These are phyloP conservation scores for Oxytorus armatus DNA, from an alignment of 2,888 invertebrate genomes.

Conservation along the genomic window DNA sequence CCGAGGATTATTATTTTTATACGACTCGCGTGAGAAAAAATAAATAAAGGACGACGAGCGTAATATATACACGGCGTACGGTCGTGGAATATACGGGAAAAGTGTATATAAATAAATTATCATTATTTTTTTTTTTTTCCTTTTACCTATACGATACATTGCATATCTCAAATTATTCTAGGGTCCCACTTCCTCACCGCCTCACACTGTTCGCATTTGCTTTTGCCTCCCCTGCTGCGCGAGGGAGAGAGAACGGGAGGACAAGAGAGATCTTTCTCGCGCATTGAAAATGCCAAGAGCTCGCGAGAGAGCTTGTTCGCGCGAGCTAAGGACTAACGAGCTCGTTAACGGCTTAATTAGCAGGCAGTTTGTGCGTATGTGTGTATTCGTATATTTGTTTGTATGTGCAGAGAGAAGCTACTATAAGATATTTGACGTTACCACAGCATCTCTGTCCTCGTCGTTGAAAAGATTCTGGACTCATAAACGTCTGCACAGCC, in stretches of 20 bases:
- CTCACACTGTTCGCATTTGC: not conserved
- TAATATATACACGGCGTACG: too few species aligned
- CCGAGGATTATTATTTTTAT: not conserved
- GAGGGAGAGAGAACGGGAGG: constrained; percentile 7
- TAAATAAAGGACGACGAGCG: too few species aligned
- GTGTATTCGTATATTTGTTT: too few species aligned
- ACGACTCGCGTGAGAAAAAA: constrained; percentile 19
- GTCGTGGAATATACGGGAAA: not conserved
- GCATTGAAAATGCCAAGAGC: constrained; percentile 47
- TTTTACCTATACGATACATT: not conserved
- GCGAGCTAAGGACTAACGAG: constrained; percentile 61
- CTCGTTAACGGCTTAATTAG: constrained; percentile 70
- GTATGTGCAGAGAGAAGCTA: too few species aligned
- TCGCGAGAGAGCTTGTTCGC: constrained; percentile 50
- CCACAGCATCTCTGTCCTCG: constrained; percentile 18
- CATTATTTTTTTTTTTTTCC: not conserved
- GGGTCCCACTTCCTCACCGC: constrained; percentile 41
- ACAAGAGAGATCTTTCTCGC: constrained; percentile 47
- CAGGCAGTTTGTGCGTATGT: constrained; percentile 25
- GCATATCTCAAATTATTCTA: constrained; percentile 18
- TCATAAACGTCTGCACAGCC: not conserved
- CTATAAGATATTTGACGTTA: constrained; percentile 32
- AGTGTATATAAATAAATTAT: not conserved
- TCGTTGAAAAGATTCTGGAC: constrained; percentile 14
- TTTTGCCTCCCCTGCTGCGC: constrained; percentile 53